Evolutionary conservation across 1,140 invertebrate genomes (phyloP).

Genomic region (Platyura marginata): DNA sequence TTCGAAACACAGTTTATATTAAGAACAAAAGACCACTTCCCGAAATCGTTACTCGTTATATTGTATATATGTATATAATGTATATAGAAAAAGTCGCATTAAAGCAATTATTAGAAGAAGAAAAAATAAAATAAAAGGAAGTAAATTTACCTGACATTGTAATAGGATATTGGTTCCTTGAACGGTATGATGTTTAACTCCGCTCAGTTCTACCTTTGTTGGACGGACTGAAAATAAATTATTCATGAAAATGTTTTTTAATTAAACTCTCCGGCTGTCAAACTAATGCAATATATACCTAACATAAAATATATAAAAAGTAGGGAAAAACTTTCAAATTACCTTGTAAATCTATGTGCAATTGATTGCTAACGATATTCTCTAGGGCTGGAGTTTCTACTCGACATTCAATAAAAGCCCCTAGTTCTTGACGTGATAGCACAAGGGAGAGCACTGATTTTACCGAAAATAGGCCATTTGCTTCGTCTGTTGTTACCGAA

Average conservation of each 20-base stretch:
- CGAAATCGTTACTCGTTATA: no score
- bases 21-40: no score
- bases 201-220: conserved; percentile 48
- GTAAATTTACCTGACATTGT: conserved; percentile 38
- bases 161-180: conserved; percentile 60
- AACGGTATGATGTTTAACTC: conserved; percentile 50
- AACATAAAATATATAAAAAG: no score
- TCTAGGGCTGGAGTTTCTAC: conserved; percentile 52
- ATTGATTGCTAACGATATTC: conserved; percentile 37
- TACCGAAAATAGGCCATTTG: conserved; percentile 40
- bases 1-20: no score
- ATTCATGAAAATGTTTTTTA: neutral
- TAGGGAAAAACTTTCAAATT: no score
- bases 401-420: conserved; percentile 54
- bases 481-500: conserved; percentile 19
- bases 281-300: no score
- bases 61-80: no score
- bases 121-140: neutral
- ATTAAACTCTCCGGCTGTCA: no score
- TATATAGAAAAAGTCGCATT: no score
- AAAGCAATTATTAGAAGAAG: no score
- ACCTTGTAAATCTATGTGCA: conserved; percentile 70
- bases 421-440: conserved; percentile 56
- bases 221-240: conserved; percentile 47
- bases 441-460: conserved; percentile 42